Evolutionary conservation across 2,888 invertebrate species (phyloP), one percentile per base, ranked within the genome.

Genomic region (Esperia sulphurella): DNA sequence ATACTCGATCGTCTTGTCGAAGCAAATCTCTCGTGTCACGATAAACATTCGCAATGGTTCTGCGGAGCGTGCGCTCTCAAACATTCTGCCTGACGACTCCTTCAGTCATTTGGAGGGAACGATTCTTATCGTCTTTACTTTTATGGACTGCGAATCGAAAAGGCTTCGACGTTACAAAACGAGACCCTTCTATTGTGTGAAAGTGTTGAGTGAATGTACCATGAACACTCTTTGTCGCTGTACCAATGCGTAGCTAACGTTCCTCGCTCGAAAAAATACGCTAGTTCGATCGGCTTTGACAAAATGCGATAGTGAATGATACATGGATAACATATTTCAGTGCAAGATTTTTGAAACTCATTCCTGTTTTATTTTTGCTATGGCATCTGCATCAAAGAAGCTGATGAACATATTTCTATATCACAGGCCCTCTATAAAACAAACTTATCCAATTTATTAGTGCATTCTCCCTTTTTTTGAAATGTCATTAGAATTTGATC

Each of bases 71-170:
- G 67, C 61, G 63, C 67, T 63, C 64, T 65, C 69, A 65, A 75
- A 71, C 73, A 74, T 78, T 78, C 58, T 73, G 68, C 65, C 65
- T 77, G 77, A 75, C 75, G 75, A 76, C 71, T 79, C 65, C 71
- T 76, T 70, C 71, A 81, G 77, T 82, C 80, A 82, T 84, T 85
- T 83, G 73, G 71, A 75, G 76, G 70, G 74, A 82, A 80, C 71
- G 80, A 73, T 77, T 80, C 81, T 83, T 84, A 84, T 85, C 84
- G 79, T 75, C 78, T 83, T 21, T 79, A 82, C 79, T 83, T 83
- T 84, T 83, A 83, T 83, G 73, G 77, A 79, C 75, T 82, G 79
- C 72, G 80, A 84, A 84, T 84, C 80, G 77, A 79, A 81, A 75
- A 81, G 77, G 75, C 77, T 79, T 77, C 75, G 68, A 68, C 68